These are phyloP conservation scores for Ophiothrix spiculata DNA, from an alignment of 35 echinoderm and acorn worm genomes.

Conservation along the genomic window DNA sequence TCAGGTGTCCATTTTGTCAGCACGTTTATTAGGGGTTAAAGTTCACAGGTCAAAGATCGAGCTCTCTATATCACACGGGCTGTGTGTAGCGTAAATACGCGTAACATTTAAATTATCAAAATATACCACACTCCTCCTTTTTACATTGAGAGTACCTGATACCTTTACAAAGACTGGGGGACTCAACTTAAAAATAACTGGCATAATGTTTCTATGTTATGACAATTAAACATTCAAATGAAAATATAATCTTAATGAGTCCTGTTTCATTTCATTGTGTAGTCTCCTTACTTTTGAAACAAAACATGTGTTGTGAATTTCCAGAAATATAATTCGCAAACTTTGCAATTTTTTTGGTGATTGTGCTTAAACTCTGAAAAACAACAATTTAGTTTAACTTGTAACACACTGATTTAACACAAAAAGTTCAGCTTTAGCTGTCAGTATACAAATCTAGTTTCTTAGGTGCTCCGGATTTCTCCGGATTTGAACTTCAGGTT, in stretches of 20 bases:
- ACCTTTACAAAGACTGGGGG: slow-evolving; percentile 4
- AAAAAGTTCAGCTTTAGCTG: neutral
- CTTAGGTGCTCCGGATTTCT: neutral
- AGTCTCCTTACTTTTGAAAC: neutral
- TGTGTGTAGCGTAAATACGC: too few relatives aligned
- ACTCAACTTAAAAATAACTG: neutral
- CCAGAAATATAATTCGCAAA: neutral
- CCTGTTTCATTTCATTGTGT: neutral
- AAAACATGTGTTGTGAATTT: neutral
- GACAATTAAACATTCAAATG: neutral
- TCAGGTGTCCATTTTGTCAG: too few relatives aligned
- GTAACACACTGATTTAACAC: neutral
- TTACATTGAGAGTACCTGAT: slow-evolving; percentile 9
- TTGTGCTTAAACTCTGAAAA: too few relatives aligned
- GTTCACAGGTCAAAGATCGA: too few relatives aligned
- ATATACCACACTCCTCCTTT: slow-evolving; percentile 2
- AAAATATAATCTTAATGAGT: neutral
- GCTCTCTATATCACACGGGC: too few relatives aligned
- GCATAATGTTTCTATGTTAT: neutral
- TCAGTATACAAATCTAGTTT: neutral
- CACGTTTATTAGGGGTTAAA: too few relatives aligned
- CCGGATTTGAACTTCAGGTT: neutral
- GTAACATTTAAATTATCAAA: too few relatives aligned
- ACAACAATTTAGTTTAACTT: neutral
- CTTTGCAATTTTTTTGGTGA: too few relatives aligned